These are phyloP conservation scores for Ptilonorhynchus violaceus DNA, from an alignment of 2,113 vertebrate species.

Conservation along the genomic window DNA sequence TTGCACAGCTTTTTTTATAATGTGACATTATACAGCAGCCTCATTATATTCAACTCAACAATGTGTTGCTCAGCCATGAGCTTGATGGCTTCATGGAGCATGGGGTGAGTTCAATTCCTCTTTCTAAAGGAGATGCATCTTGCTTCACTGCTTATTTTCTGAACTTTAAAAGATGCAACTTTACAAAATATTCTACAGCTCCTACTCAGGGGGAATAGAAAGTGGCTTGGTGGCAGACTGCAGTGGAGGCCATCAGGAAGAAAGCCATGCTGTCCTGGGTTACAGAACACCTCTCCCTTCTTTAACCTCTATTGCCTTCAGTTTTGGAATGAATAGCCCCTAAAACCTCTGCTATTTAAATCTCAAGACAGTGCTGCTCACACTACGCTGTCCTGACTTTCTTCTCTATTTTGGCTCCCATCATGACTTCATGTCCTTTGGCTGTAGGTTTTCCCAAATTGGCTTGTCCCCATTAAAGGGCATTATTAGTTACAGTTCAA, in stretches of 20 bases:
- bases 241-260: background rate
- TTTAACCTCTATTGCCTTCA: background rate
- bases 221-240: background rate
- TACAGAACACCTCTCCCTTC: background rate
- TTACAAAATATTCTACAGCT: conserved; percentile 3
- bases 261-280: background rate
- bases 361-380: background rate
- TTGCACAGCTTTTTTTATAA: conserved; percentile 21
- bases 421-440: rapidly evolving
- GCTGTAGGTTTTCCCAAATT: background rate
- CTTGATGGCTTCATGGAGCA: conserved; percentile 24
- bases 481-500: background rate
- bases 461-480: background rate
- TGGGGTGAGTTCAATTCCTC: conserved; percentile 4
- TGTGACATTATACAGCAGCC: conserved; percentile 7
- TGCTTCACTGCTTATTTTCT: conserved; percentile 37
- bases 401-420: background rate
- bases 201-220: background rate
- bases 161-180: conserved; percentile 23
- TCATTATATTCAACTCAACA: conserved; percentile 33
- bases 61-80: conserved; percentile 5
- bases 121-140: conserved; percentile 12
- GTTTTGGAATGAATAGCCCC: background rate
- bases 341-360: background rate
- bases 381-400: background rate